A percentile compares a stretch with the other conserved stretches of the same genome.
These are phyloP conservation scores for Mastigias papua DNA, from an alignment of 30 jellyfish, hydroid and myxozoan species.

Conservation along the genomic window DNA sequence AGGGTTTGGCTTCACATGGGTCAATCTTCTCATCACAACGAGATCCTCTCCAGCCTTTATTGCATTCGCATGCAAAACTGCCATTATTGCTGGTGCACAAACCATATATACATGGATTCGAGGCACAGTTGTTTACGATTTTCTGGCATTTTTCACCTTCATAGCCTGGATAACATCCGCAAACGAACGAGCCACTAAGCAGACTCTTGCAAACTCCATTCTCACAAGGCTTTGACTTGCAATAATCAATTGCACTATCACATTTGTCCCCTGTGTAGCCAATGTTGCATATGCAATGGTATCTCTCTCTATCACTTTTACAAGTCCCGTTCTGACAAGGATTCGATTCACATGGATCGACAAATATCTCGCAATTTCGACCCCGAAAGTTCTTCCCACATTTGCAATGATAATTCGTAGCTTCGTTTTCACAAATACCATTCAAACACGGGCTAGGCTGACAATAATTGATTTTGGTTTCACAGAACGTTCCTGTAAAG, in stretches of 20 bases:
- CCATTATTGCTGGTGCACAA: conserved; percentile 29
- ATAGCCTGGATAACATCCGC: conserved; percentile 41
- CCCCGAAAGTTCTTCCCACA: conserved; percentile 27
- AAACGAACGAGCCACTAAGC: conserved; percentile 44
- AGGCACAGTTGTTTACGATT: conserved; percentile 34
- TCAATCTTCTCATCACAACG: conserved; percentile 34
- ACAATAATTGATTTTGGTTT: conserved; percentile 27
- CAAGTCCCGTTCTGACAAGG: conserved; percentile 60
- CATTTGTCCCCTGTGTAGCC: conserved; percentile 65
- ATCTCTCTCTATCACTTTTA: background rate
- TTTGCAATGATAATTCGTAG: conserved; percentile 12
- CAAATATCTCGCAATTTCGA: conserved; percentile 24
- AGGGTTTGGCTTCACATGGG: conserved; percentile 49
- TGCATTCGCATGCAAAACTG: conserved; percentile 49
- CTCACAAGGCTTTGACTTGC: conserved; percentile 53
- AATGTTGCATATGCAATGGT: conserved; percentile 25
- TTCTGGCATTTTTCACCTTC: conserved; percentile 39
- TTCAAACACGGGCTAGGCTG: conserved; percentile 50
- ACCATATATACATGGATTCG: conserved; percentile 51
- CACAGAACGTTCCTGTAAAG: conserved; percentile 48
- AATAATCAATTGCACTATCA: conserved; percentile 31
- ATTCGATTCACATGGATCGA: conserved; percentile 46
- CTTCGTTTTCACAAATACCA: conserved; percentile 33
- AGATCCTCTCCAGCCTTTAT: conserved; percentile 54
- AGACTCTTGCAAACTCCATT: conserved; percentile 57